Conservation (phyloP, 23 tunicate species). For the Halocynthia aurantium region DNA sequence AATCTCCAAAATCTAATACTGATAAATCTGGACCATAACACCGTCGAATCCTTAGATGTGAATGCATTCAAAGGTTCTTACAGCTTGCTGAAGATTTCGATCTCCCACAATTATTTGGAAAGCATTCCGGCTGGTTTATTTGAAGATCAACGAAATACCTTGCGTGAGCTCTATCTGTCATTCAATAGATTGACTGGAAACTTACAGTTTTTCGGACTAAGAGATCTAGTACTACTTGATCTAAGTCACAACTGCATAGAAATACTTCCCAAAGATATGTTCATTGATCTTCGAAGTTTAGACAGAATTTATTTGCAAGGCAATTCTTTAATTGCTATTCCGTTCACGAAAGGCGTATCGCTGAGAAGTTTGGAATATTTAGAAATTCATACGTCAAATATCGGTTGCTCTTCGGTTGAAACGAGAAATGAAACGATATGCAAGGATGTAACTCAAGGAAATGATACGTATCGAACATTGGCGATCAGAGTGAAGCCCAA, state of each 20-base stretch:
- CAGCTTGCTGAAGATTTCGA: background rate
- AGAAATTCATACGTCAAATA: background rate
- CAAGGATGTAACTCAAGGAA: background rate
- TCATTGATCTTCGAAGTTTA: background rate
- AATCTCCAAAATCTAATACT: background rate
- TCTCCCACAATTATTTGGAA: background rate
- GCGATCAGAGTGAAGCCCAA: background rate
- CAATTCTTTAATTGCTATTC: background rate
- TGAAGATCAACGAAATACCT: background rate
- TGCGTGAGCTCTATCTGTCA: background rate
- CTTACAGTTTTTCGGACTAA: background rate
- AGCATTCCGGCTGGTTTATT: background rate
- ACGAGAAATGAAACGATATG: background rate
- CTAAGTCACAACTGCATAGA: constrained; percentile 1
- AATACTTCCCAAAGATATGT: background rate
- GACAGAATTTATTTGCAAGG: constrained; percentile 13
- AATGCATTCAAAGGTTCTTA: background rate
- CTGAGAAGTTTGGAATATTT: background rate
- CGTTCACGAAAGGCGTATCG: background rate
- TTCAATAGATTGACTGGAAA: background rate
- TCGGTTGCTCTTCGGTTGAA: background rate
- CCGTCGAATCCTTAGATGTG: background rate
- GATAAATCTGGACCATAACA: background rate
- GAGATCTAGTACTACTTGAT: background rate
- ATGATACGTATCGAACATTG: background rate